Evolutionary conservation across 92 coral and sea anemone species (phyloP), one percentile per base, ranked within the genome.

Genomic region (Phenganax stokvisi): DNA sequence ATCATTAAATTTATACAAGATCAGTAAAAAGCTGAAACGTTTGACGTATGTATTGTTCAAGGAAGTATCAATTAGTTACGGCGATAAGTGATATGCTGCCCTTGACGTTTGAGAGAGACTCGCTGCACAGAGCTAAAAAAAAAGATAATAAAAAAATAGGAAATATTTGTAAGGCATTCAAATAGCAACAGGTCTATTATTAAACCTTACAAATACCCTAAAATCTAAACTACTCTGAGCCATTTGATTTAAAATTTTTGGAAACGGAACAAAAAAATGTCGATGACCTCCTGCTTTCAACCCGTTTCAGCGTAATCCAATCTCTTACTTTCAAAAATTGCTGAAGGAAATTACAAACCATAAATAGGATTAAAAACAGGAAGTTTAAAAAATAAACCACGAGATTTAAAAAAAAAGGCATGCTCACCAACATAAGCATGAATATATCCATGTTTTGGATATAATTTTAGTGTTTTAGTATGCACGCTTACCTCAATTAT

Each of bases 11-110:
- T 37, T 10, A 11, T 6, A 68, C 73, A 68, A 52, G 73, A 68
- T 0, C 53, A 68, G 73, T 25, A 11, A 30, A 30, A n/a, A 29
- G 73, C 73, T 68, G 73, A 68, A 68, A 9, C 73, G 53, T 0
- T 68, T 68, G 73, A 68, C 73, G 73, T 68, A 68, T 29, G 7
- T 9, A n/a, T 30, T 30, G 73, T 51, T 29, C 73, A 68, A 68
- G 73, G 73, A 29, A 68, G 53, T 68, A 9, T 13, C 54, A 30
- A 68, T 68, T 29, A 68, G n/a, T 0, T 10, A n/a, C 54, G 54
- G 73, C 11, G 73, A 68, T 68, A 37, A 68, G 52, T 68, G 73
- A 68, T 15, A 15, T 7, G 27, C 8, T 61, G 7, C 25, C 67
- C 15, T 4, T 15, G n/a, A 13, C 28, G 13, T 61, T 59, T 61